Evolutionary conservation across 1,140 invertebrate species (phyloP).

Genomic region (Trissolcus basalis): DNA sequence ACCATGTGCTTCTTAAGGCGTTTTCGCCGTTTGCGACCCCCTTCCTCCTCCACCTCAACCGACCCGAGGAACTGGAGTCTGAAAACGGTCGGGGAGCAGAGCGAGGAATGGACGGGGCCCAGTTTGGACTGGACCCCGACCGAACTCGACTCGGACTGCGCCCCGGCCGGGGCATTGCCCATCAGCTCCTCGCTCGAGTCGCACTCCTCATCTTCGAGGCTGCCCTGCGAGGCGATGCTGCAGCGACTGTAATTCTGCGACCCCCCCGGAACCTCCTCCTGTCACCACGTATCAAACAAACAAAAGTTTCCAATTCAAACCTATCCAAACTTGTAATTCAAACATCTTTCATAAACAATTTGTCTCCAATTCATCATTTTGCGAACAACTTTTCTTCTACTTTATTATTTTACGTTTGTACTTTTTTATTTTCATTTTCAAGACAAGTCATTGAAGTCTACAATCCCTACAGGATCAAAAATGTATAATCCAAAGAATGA

Average conservation of each 20-base stretch:
- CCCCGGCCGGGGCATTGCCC: conserved; percentile 72
- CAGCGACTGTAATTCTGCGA: conserved; percentile 72
- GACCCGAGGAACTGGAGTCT: conserved; percentile 88
- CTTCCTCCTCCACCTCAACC: conserved; percentile 88
- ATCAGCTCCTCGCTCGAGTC: conserved; percentile 75
- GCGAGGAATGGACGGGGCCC: conserved; percentile 72
- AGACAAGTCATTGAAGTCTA: too few species aligned
- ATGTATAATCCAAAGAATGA: too few species aligned
- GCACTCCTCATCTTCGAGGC: conserved; percentile 74
- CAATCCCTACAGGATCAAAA: too few species aligned
- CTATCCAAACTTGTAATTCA: too few species aligned
- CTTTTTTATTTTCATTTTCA: too few species aligned
- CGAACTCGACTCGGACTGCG: conserved; percentile 67
- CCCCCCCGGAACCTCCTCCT: conserved; percentile 71
- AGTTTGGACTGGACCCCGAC: conserved; percentile 73
- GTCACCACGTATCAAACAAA: conserved; percentile 71
- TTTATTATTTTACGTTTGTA: too few species aligned
- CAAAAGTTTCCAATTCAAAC: conserved; percentile 69
- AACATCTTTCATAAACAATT: too few species aligned
- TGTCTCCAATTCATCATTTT: too few species aligned
- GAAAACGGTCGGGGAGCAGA: conserved; percentile 80
- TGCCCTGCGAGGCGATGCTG: conserved; percentile 73
- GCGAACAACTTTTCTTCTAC: too few species aligned
- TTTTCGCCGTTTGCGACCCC: conserved; percentile 82
- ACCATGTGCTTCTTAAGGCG: conserved; percentile 93